Evolutionary conservation across 2,888 invertebrate species (phyloP), one percentile per base, ranked within the genome.

Genomic region (Plusia festucae): DNA sequence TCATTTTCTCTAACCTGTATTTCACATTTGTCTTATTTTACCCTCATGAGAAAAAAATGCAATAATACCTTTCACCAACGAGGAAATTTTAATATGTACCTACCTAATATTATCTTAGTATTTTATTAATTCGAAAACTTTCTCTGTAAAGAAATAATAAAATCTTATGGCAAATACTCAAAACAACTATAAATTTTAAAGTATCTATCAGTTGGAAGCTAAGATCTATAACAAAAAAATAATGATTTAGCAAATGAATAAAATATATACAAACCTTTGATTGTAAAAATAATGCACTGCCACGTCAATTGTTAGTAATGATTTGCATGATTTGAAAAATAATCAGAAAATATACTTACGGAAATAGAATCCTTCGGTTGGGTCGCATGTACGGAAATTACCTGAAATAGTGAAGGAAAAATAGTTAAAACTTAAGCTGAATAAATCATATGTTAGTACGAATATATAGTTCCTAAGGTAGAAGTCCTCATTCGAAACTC

Each of bases 341-440:
- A 66, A 73, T 69, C 70, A 56, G 70, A 82, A 84, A 79, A 79
- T 73, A 82, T 85, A 91, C 90, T 91, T 78, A 93, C 93, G 85
- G 86, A 86, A 83, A 81, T 88, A 87, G 70, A 85, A 86, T 88
- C 88, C 88, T 81, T 88, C 88, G 79, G 85, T 79, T 86, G 89
- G 90, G 81, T 88, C 84, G 67, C 85, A 86, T 78, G 86, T 84
- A 82, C 85, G 85, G 82, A 90, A 91, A 91, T 92, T 93, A 93
- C 93, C 93, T 93, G 93, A 84, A 93, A 93, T 80, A 68, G 87
- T 88, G 88, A 83, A 40, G n/a, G 6, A 40, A n/a, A n/a, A 6
- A n/a, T n/a, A n/a, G 15, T 32, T 30, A 13, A 9, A 2, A 30
- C 8, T 7, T 30, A 30, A 9, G 0, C 9, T 8, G 9, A 30